Base-by-base conservation (phyloP, 2,888 invertebrate species). In the Folsomia manolachei region DNA sequence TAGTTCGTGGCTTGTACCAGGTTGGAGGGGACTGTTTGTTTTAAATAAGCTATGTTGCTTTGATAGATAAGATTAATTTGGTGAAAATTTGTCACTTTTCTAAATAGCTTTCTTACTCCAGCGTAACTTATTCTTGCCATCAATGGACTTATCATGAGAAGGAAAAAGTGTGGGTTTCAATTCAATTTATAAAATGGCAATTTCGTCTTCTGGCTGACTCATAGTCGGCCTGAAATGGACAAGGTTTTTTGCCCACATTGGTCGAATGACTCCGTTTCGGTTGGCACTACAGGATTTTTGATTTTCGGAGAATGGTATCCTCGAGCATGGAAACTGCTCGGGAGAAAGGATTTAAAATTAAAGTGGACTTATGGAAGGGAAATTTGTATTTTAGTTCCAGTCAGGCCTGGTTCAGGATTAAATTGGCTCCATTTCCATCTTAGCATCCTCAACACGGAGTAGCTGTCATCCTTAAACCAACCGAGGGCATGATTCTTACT, bases 11-110 rank as follows among this genome's bases (percentile, higher is more conserved):
- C n/a, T n/a, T n/a, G n/a, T n/a, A n/a, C n/a, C n/a, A n/a, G n/a
- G n/a, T n/a, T n/a, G n/a, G n/a, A n/a, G n/a, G n/a, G n/a, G n/a
- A n/a, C n/a, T n/a, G n/a, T n/a, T n/a, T n/a, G n/a, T n/a, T n/a
- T n/a, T n/a, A n/a, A n/a, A n/a, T n/a, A n/a, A n/a, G n/a, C n/a
- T n/a, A n/a, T n/a, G n/a, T n/a, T n/a, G n/a, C n/a, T n/a, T n/a
- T n/a, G n/a, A n/a, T n/a, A 14, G 56, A 56, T 56, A 56, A 56
- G 56, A 56, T 56, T 56, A 14, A 21, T 18, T 21, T 56, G 56
- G 56, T 56, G 56, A 56, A 56, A 56, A 56, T 56, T 56, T 56
- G 56, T 56, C 56, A 56, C 56, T 56, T 56, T 56, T 4, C 7
- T 56, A 19, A 7, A 14, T 56, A 14, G 56, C n/a, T 56, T 14